Evolutionary conservation across 2,888 invertebrate species (phyloP).

Genomic region (Ochlodes sylvanus): DNA sequence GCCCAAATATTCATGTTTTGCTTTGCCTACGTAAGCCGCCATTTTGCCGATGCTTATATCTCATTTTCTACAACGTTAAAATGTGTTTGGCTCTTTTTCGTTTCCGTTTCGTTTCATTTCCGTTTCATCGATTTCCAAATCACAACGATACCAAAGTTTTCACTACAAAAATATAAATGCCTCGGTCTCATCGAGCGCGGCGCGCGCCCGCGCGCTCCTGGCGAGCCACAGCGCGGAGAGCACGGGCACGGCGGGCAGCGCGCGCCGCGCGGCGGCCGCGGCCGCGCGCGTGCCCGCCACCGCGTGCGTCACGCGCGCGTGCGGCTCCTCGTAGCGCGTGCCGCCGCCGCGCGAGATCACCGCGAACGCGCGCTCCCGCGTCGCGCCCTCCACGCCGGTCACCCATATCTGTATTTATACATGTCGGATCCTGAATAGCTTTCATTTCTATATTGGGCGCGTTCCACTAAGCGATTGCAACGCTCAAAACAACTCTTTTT

Average conservation of each 20-base stretch:
- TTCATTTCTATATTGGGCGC: no score
- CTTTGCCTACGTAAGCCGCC: no score
- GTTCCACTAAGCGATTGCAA: no score
- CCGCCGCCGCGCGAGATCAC: slow-evolving; percentile 89
- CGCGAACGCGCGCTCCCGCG: slow-evolving; percentile 69
- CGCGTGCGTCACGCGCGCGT: slow-evolving; percentile 91
- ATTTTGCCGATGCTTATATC: no score
- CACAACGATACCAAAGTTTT: no score
- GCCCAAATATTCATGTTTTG: no score
- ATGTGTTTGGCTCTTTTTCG: no score
- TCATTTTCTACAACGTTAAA: no score
- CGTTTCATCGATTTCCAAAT: no score
- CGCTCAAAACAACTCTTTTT: no score
- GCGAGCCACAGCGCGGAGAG: slow-evolving; percentile 91
- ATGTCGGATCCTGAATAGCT: background rate
- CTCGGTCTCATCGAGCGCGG: slow-evolving; percentile 57
- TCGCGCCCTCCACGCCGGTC: slow-evolving; percentile 62
- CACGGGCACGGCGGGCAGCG: slow-evolving; percentile 81
- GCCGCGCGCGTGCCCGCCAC: slow-evolving; percentile 81
- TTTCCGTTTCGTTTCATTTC: no score
- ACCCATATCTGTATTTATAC: slow-evolving; percentile 68
- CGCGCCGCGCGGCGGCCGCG: slow-evolving; percentile 45
- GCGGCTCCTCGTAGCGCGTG: slow-evolving; percentile 90
- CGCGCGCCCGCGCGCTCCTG: slow-evolving; percentile 86
- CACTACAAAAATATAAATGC: no score